A percentile compares a stretch with the other conserved stretches of the same genome.
Evolutionary conservation across 2,888 invertebrate genomes (phyloP).

Genomic region (Fissipunctia ypsillon): DNA sequence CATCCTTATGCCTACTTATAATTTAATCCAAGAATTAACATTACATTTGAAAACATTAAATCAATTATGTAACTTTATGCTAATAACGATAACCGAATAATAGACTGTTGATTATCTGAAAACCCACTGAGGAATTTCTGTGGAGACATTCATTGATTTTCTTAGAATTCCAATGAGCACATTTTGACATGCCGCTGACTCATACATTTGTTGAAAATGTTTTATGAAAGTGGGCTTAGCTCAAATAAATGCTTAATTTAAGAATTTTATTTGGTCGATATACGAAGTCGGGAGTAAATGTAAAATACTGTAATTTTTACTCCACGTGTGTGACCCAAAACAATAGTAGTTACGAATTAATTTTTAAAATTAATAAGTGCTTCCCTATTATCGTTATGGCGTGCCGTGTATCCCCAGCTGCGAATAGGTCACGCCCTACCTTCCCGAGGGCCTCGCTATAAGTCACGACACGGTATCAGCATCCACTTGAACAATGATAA

Average conservation of each 20-base stretch:
- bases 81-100: slow-evolving; percentile 27
- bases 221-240: neutral
- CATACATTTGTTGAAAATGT: neutral
- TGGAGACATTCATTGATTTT: slow-evolving; percentile 16
- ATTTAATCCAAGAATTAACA: neutral
- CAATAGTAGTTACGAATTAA: slow-evolving; percentile 37
- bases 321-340: slow-evolving; percentile 18
- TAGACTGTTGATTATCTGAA: slow-evolving; percentile 7
- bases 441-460: slow-evolving; percentile 48
- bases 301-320: slow-evolving; percentile 21
- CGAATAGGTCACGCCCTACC: slow-evolving; percentile 35
- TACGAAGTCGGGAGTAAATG: neutral
- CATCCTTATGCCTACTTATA: neutral
- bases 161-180: slow-evolving; percentile 10
- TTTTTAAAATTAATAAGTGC: slow-evolving; percentile 45
- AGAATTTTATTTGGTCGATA: neutral
- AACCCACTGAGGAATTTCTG: slow-evolving; percentile 1
- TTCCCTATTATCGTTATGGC: slow-evolving; percentile 36
- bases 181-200: neutral
- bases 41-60: neutral
- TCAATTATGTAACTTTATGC: slow-evolving; percentile 10
- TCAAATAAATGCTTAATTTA: neutral
- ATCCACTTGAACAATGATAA: slow-evolving; percentile 37
- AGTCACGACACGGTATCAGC: slow-evolving; percentile 37
- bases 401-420: slow-evolving; percentile 41